Base-by-base conservation (phyloP, 92 coral and sea anemone species). In the Micromussa lordhowensis region DNA sequence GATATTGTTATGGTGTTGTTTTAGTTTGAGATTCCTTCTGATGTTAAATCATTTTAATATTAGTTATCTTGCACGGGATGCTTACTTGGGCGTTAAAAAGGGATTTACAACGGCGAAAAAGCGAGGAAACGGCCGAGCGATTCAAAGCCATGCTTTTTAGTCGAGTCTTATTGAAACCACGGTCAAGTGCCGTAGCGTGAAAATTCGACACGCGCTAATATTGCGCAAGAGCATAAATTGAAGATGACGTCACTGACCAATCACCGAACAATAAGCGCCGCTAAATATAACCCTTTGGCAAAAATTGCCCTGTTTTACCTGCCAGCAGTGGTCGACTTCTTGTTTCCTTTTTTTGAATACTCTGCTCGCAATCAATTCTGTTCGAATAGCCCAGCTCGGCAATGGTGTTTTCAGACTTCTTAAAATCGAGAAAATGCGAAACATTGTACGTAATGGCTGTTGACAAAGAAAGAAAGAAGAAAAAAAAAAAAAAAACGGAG, bases 191-290 rank as follows among this genome's bases (percentile, higher is more conserved):
- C 40, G 1, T 2, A 34, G 14, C 64, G 64, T 57, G 55, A 84
- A 84, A 72, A 14, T 73, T 12, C 70, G 80, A 84, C 87, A 73
- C 86, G 86, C 35, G 29, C 48, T 55, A 16, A 49, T 72, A 84
- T 54, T 84, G 87, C 87, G 87, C 87, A 84, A 84, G 87, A 84
- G 87, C 87, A 84, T 84, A 22, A 2, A 31, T 54, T 32, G 29
- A 30, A 0, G 80, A n/a, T 34, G 53, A 54, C 7, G 44, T 13
- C 15, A 73, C 80, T 84, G 87, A 84, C 87, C 87, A 68, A 70
- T 82, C 70, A 19, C 51, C 11, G 51, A 9, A 44, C 51, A 44
- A 44, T n/a, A n/a, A 44, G 51, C 12, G 51, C 51, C 1, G 51
- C 51, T 8, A 44, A 44, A 44, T 44, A 44, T 8, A 44, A 44